A percentile compares a stretch with the other conserved stretches of the same genome.
Conservation (phyloP, 2,888 invertebrate genomes). For the Chaetoderma sp. region DNA sequence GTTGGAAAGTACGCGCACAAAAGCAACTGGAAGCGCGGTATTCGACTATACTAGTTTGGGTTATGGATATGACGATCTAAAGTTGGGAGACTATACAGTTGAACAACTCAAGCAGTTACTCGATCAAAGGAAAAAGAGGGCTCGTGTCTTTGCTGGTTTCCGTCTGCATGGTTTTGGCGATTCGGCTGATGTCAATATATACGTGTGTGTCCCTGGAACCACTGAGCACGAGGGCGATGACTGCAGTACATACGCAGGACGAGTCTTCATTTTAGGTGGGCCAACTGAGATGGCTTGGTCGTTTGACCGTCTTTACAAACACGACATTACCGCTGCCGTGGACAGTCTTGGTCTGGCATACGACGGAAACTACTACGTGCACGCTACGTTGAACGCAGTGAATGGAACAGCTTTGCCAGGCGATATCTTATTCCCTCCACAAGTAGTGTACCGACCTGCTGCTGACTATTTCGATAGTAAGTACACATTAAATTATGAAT, state of each 20-base stretch:
- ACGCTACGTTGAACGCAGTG: slow-evolving; percentile 27
- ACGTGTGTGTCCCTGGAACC: slow-evolving; percentile 17
- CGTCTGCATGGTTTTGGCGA: slow-evolving; percentile 30
- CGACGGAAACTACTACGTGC: slow-evolving; percentile 27
- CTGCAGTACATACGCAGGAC: slow-evolving; percentile 28
- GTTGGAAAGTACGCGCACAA: slow-evolving; percentile 2
- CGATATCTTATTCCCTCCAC: slow-evolving; percentile 17
- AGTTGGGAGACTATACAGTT: slow-evolving; percentile 27
- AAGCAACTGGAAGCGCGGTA: slow-evolving; percentile 5
- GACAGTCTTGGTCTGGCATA: neutral
- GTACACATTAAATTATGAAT: no score
- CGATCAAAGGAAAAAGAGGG: slow-evolving; percentile 20
- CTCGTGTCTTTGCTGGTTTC: slow-evolving; percentile 31
- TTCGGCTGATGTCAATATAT: slow-evolving; percentile 33
- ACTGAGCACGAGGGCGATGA: slow-evolving; percentile 11
- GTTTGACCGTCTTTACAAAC: slow-evolving; percentile 32
- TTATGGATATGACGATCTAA: slow-evolving; percentile 32
- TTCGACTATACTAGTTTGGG: slow-evolving; percentile 12
- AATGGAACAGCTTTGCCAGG: slow-evolving; percentile 29
- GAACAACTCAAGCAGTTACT: slow-evolving; percentile 22
- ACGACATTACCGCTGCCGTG: slow-evolving; percentile 32
- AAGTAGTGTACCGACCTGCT: slow-evolving; percentile 21
- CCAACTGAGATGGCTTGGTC: slow-evolving; percentile 37
- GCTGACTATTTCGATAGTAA: slow-evolving; percentile 28
- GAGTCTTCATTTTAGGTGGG: slow-evolving; percentile 41